phyloP scores from a whole-genome alignment of 1,140 invertebrate species.

The Bombus superbus region DNA sequence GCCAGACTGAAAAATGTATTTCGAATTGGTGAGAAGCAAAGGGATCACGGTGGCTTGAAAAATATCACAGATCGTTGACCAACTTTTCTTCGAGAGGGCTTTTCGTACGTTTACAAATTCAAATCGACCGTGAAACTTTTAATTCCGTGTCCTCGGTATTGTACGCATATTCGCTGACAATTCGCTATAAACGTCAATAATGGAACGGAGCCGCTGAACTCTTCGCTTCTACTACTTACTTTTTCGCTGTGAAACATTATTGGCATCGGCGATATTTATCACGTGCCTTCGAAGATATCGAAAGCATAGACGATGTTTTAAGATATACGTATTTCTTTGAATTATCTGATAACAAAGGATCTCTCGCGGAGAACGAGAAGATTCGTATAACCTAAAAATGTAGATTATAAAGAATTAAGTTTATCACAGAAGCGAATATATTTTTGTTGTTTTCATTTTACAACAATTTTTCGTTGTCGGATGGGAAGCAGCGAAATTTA shows the following conservation, averaged over 20 bases:
- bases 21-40: conserved; percentile 49
- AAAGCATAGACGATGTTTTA: not conserved
- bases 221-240: not conserved
- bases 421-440: not conserved
- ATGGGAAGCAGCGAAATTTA: not conserved
- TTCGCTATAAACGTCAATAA: not conserved
- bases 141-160: not conserved
- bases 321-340: not conserved
- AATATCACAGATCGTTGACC: conserved; percentile 49
- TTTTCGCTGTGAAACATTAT: not conserved
- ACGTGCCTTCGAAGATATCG: not conserved
- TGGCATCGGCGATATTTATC: not conserved
- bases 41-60: conserved; percentile 11
- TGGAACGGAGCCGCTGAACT: not conserved
- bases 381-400: not conserved
- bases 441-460: not conserved
- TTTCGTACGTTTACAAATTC: conserved; percentile 16
- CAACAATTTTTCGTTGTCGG: not conserved
- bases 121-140: conserved; percentile 9
- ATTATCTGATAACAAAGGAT: not conserved
- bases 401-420: not conserved
- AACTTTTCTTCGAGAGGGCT: conserved; percentile 5
- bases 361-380: not conserved
- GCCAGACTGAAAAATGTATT: conserved; percentile 59
- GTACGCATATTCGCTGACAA: not conserved